Conservation (phyloP, 2,113 vertebrate genomes). For the Rattus norvegicus region DNA sequence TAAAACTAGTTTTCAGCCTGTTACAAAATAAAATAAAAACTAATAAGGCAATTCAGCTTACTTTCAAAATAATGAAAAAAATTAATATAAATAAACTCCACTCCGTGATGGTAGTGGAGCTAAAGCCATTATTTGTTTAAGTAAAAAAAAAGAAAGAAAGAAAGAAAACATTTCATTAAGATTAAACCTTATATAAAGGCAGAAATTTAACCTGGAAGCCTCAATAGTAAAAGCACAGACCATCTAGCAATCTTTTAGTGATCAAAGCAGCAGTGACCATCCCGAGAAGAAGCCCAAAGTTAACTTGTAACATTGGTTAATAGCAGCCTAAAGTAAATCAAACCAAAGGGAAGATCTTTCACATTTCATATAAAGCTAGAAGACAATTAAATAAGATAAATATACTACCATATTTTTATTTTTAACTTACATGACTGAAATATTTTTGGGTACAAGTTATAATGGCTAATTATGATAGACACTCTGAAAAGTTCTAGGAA, state of each 20-base stretch:
- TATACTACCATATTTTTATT: neutral
- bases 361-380: constrained; percentile 68
- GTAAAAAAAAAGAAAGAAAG: neutral
- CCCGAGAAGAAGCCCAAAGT: neutral
- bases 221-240: neutral
- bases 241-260: neutral
- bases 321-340: constrained; percentile 60
- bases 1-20: constrained; percentile 26
- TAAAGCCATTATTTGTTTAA: constrained; percentile 46
- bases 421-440: constrained; percentile 55
- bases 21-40: constrained; percentile 60
- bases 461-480: constrained; percentile 9
- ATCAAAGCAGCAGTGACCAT: neutral
- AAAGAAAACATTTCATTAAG: constrained; percentile 32
- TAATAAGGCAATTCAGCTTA: constrained; percentile 52
- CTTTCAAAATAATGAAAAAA: constrained; percentile 51
- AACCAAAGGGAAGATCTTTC: constrained; percentile 59
- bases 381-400: constrained; percentile 54
- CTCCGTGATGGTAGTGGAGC: neutral
- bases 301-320: constrained; percentile 50
- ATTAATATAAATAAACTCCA: constrained; percentile 8
- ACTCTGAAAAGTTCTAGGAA: constrained; percentile 28
- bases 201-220: constrained; percentile 39
- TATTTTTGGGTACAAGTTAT: neutral
- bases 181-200: constrained; percentile 35